Base-by-base conservation (phyloP, 2,797 vertebrate species). In the Poecile montanus region DNA sequence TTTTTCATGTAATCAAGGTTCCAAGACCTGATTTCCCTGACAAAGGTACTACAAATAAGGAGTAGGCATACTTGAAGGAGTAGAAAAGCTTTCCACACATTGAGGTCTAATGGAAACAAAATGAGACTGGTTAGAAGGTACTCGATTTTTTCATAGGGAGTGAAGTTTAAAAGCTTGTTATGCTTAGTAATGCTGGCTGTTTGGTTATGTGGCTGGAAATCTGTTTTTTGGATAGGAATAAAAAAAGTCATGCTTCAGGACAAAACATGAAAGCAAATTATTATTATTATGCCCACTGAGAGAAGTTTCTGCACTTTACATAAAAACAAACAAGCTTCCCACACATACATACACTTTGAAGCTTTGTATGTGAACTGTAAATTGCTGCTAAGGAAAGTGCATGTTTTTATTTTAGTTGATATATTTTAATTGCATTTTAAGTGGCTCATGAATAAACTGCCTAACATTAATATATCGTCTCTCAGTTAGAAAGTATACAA, bases 201-300 rank as follows among this genome's bases (percentile, higher is more conserved):
- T 95, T 89, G 66, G 71, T 86, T 94, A 76, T 87, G 92, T 51
- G 84, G 85, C 88, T 94, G 66, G 83, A 92, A 96, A 89, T 93
- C 57, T 95, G 38, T 1, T 51, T 79, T 92, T 94, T 94, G 80
- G 75, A 85, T 87, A 44, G 45, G 25, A 86, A 61, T 95, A 63
- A 96, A 91, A 38, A 66, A 96, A 94, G 80, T 81, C 53, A 74
- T 57, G 89, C 95, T 96, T 92, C 92, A 91, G 90, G 90, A 96
- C 85, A 95, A 91, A 94, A 92, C 93, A 93, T 95, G 60, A 95
- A 94, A 95, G 89, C 65, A 85, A 88, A 80, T 94, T 95, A 76
- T 88, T 90, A 25, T 66, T 93, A 34, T 94, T 87, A 78, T 81
- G 53, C 44, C 74, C 94, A 40, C 87, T 8, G 15, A 94, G 56